Percentiles rank a stretch among this genome's conserved stretches.
phyloP scores from a whole-genome alignment of 2,888 invertebrate genomes.

The Drosophila villosipedis region DNA sequence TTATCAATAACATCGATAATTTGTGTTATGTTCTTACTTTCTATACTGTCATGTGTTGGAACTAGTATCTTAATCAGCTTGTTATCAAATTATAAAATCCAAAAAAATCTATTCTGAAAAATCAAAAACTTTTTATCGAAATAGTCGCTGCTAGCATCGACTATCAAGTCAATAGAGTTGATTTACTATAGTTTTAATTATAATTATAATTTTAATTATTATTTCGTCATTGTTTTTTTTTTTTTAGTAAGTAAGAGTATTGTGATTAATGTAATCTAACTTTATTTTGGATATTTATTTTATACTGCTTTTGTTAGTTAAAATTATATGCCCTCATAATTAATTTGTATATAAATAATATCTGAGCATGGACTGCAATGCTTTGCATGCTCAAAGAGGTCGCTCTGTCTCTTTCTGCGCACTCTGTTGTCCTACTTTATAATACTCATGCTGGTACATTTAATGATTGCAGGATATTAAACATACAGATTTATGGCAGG shows the following conservation, averaged over 20 bases:
- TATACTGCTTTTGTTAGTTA: neutral
- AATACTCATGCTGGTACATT: neutral
- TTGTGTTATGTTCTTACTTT: neutral
- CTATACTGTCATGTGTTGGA: neutral
- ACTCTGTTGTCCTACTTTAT: neutral
- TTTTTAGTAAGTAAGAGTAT: neutral
- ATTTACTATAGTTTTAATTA: neutral
- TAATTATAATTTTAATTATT: neutral
- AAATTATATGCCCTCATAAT: neutral
- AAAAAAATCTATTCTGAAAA: neutral
- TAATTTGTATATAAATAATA: neutral
- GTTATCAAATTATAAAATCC: neutral
- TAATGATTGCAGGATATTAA: conserved; percentile 8
- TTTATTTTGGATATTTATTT: neutral
- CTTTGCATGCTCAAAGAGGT: neutral
- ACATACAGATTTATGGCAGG: conserved; percentile 49
- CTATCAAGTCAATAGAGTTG: neutral
- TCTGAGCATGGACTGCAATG: neutral
- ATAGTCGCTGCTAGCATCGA: neutral
- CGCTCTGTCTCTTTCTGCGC: neutral
- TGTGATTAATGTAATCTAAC: neutral
- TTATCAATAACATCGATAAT: neutral
- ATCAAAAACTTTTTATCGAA: neutral
- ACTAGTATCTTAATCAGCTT: neutral
- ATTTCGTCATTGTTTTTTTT: neutral